These are phyloP conservation scores for Grammomys dolichurus DNA, from an alignment of 2,113 vertebrate genomes.

Conservation along the genomic window DNA sequence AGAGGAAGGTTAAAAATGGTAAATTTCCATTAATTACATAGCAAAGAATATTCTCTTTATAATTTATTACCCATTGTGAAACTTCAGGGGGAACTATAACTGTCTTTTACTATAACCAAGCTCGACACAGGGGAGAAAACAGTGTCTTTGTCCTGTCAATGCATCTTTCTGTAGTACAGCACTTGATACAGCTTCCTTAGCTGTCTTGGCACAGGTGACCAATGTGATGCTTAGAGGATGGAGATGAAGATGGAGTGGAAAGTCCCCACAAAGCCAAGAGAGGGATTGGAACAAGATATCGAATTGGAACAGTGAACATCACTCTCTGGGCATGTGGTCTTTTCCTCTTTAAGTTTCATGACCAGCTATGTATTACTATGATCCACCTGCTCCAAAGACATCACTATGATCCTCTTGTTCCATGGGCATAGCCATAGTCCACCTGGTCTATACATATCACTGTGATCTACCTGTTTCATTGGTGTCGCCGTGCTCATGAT, in stretches of 20 bases:
- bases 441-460: background rate
- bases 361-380: background rate
- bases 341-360: background rate
- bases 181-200: background rate
- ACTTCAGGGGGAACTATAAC: conserved; percentile 57
- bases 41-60: conserved; percentile 85
- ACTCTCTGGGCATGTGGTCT: background rate
- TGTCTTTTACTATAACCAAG: conserved; percentile 21
- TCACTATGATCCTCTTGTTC: background rate
- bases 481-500: background rate
- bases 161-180: background rate
- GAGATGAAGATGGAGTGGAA: background rate
- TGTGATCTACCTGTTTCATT: too few relatives aligned
- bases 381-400: background rate
- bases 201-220: background rate
- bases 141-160: background rate
- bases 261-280: background rate
- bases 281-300: background rate
- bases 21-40: conserved; percentile 91
- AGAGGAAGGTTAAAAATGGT: conserved; percentile 87
- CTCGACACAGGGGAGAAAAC: background rate
- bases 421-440: background rate
- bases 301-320: background rate
- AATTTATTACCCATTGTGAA: conserved; percentile 85
- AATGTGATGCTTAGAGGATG: fast-evolving